Evolutionary conservation across 1,140 invertebrate genomes (phyloP), one percentile per base, ranked within the genome.

Genomic region (Cydia splendana): DNA sequence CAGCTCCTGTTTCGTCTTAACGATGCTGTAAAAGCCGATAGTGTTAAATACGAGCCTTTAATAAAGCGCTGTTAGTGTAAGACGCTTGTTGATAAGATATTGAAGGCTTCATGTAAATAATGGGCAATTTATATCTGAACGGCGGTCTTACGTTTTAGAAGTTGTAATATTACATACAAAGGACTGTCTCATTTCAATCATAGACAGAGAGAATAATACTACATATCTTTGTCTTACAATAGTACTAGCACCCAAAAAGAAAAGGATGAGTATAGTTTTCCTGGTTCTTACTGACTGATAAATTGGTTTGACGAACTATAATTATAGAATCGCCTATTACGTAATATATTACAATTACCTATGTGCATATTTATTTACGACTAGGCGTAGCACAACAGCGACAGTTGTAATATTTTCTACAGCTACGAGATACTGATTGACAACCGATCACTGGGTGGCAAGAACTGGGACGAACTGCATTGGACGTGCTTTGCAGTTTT

Each of bases 11-110:
- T n/a, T n/a, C n/a, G n/a, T n/a, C n/a, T n/a, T 38, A 71, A 38
- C 67, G 34, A 38, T 45, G 67, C n/a, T 71, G 67, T 38, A 42
- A 42, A 38, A 38, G 15, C 13, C n/a, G 67, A 71, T 71, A 38
- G 67, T 45, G 67, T 71, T 71, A 38, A 71, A 71, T 71, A 71
- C 34, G 67, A 71, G n/a, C 13, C 67, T 71, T 71, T 38, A 71
- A 71, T 38, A 38, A 71, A 71, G 34, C 5, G 67, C 30, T 71
- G 30, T 71, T 71, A 38, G 67, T 71, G n/a, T 24, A 62, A 62
- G 57, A 38, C 65, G 65, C 28, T 69, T 28, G 51, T 6, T 45
- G 67, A 71, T 71, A 71, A 71, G 67, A 18, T 38, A 71, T n/a
- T 71, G 67, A 42, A 15, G 24, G 20, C 34, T 71, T 71, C 24